Conservation (phyloP, 2,888 invertebrate genomes). For the Temnothorax rugatulus region DNA sequence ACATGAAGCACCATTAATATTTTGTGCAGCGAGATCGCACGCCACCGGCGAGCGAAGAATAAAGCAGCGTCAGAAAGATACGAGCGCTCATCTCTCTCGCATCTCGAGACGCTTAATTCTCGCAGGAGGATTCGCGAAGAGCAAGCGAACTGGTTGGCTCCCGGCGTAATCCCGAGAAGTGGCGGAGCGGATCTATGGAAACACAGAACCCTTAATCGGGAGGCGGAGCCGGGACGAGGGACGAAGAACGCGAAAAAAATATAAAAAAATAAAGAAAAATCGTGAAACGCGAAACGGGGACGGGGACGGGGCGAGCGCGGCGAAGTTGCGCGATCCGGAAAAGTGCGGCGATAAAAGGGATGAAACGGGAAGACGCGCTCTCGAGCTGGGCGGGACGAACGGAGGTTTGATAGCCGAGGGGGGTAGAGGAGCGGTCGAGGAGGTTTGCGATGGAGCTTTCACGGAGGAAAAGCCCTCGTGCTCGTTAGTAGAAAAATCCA, state of each 20-base stretch:
- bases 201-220: conserved; percentile 16
- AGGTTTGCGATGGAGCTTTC: conserved; percentile 61
- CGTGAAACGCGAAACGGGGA: conserved; percentile 23
- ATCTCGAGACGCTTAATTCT: conserved; percentile 45
- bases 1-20: conserved; percentile 5
- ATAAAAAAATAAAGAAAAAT: conserved; percentile 45
- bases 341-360: conserved; percentile 45
- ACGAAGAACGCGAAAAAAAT: not conserved
- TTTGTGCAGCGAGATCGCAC: conserved; percentile 22
- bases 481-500: conserved; percentile 78
- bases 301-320: not conserved
- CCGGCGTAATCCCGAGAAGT: conserved; percentile 44
- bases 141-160: conserved; percentile 24
- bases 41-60: conserved; percentile 17
- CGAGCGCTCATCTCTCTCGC: conserved; percentile 14
- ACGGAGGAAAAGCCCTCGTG: conserved; percentile 64
- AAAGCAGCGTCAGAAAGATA: conserved; percentile 25
- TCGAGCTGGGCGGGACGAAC: not conserved
- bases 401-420: not conserved
- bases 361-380: conserved; percentile 23
- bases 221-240: too few relatives aligned
- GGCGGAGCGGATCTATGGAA: conserved; percentile 33
- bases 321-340: conserved; percentile 26
- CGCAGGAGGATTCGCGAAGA: conserved; percentile 23
- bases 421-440: not conserved